Evolutionary conservation across 2,113 vertebrate species (phyloP).

Genomic region (Sus scrofa): T2T-Sscrofa CM000814.6:106186001-106186500

Average conservation of each 20-base stretch:
- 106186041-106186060: no score
- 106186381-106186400: neutral
- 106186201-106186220: conserved; percentile 1
- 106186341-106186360: neutral
- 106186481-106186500: neutral
- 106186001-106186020: no score
- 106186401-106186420: neutral
- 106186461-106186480: neutral
- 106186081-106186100: neutral
- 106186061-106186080: no score
- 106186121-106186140: neutral
- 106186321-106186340: neutral
- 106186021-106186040: no score
- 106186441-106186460: neutral
- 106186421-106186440: neutral
- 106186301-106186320: neutral
- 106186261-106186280: neutral
- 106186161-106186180: neutral
- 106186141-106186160: neutral
- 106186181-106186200: neutral
- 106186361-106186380: neutral
- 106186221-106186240: neutral
- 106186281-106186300: neutral
- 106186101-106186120: conserved; percentile 9
- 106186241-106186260: neutral